Base-by-base conservation (phyloP, 2,888 invertebrate genomes). In the Ophion costatus region DNA sequence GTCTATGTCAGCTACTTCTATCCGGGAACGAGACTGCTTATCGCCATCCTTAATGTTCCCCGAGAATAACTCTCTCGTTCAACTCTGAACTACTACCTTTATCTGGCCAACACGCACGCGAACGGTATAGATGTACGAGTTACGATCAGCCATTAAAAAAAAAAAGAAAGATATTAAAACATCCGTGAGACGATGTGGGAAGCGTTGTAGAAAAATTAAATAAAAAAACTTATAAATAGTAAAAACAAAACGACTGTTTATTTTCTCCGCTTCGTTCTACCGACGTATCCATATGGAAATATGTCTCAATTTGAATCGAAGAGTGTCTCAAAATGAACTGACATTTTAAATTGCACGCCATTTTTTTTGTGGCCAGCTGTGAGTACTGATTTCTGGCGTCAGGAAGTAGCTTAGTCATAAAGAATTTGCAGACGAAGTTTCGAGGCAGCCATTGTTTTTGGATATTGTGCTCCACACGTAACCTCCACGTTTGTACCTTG, bases 31-130 rank as follows among this genome's bases (percentile, higher is more conserved):
- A 64, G 64, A 64, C 20, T 56, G 33, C 66, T 80, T 80, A 80
- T 80, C 80, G 74, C 59, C 69, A 80, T 75, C 69, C 80, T 64
- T 80, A 80, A 80, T 80, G 80, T 59, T 75, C 69, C 56, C 63
- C 42, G 75, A 74, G 67, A 61, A 74, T 80, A 74, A 80, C 66
- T 80, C 80, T 73, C 71, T 78, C 78, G 59, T 20, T 56, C 66
- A 56, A 63, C 51, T 64, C 38, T 45, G 29, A 71, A 64, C 79
- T 33, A 59, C 57, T 33, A 59, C 67, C 67, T 42, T 69, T 69
- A 69, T 69, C 69, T 69, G 45, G 51, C 69, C 51, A 69, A 69
- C 51, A 80, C 42, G 70, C 69, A 38, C n/a, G 56, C 76, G 38
- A 76, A 57, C 66, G 38, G 33, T 66, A 66, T 17, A 29, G 74